These are phyloP conservation scores for Neoitamus cyanurus DNA, from an alignment of 2,888 invertebrate genomes.

Conservation along the genomic window DNA sequence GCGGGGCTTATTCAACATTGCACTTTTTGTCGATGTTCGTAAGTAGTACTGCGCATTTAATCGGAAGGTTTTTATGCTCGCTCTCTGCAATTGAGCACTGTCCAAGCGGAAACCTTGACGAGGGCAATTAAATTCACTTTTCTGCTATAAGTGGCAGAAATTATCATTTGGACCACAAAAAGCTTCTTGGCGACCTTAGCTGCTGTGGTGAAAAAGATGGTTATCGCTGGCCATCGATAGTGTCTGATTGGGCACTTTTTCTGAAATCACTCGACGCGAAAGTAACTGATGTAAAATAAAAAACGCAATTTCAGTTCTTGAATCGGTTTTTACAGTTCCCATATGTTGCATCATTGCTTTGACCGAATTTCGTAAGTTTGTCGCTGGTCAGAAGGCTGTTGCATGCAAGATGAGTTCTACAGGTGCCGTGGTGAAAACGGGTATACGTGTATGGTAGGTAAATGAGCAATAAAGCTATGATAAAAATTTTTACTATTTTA, in stretches of 20 bases:
- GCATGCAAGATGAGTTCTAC: not conserved
- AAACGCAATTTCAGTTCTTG: not conserved
- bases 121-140: conserved; percentile 11
- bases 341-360: not conserved
- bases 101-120: not conserved
- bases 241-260: not conserved
- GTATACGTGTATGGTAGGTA: not conserved
- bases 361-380: not conserved
- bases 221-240: not conserved
- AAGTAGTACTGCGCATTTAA: not conserved
- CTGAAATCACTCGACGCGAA: not conserved
- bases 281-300: not conserved
- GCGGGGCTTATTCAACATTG: not conserved
- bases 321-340: not conserved
- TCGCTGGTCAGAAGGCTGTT: not conserved
- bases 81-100: not conserved
- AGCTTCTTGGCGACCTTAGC: not conserved
- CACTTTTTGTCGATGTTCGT: not conserved
- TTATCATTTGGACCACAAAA: not conserved
- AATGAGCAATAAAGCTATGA: too few species aligned
- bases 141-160: not conserved
- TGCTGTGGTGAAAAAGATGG: not conserved
- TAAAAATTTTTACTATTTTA: too few species aligned
- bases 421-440: not conserved
- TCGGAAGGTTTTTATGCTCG: not conserved